Conservation (phyloP, 2,113 vertebrate genomes). For the Mormyrus lacerda region DNA sequence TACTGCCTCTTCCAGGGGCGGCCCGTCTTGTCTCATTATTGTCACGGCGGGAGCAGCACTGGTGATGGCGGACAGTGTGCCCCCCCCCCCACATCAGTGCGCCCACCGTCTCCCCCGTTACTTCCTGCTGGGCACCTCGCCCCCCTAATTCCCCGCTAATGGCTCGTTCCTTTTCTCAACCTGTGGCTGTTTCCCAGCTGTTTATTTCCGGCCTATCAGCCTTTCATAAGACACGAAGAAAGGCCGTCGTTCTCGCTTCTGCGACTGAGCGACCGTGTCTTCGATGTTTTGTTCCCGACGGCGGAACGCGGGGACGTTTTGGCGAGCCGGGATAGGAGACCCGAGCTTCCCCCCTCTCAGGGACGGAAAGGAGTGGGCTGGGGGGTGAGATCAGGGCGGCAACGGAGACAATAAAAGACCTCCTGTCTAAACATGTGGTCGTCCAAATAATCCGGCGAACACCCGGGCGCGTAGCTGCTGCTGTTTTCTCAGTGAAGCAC, state of each 20-base stretch:
- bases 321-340: neutral
- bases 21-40: constrained; percentile 38
- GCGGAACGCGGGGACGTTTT: neutral
- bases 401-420: neutral
- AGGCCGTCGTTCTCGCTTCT: neutral
- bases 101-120: constrained; percentile 16
- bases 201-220: neutral
- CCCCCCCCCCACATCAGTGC: neutral
- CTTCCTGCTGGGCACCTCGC: neutral
- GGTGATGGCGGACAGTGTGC: neutral
- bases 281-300: neutral
- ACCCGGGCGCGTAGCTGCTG: neutral
- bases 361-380: neutral
- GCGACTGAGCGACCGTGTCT: neutral
- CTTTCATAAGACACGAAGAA: neutral
- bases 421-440: neutral
- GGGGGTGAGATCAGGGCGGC: neutral
- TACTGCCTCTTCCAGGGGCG: constrained; percentile 32
- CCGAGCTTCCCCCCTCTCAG: neutral
- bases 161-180: neutral
- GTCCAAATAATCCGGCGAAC: neutral
- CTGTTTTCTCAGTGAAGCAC: neutral
- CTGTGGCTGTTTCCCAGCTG: neutral
- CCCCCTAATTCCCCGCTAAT: constrained; percentile 1
- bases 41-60: constrained; percentile 29